Evolutionary conservation across 2,797 vertebrate species (phyloP).

Genomic region (Phaenicophaeus curvirostris): DNA sequence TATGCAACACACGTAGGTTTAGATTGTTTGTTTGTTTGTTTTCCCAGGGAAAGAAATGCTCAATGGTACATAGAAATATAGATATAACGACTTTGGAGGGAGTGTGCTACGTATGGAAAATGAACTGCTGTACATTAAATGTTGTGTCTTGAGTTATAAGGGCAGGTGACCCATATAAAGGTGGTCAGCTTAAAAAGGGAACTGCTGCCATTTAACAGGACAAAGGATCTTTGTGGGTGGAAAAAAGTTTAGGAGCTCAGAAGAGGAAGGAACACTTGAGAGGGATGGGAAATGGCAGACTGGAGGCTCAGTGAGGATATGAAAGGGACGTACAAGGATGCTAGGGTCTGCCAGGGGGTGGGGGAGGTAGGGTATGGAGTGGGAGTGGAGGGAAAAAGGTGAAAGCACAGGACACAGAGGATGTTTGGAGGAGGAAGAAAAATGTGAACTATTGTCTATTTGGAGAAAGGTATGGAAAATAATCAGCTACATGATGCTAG

Average conservation of each 20-base stretch:
- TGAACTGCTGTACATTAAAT: not conserved
- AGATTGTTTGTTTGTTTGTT: not conserved
- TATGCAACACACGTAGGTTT: not conserved
- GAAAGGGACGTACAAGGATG: not conserved
- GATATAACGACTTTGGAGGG: not conserved
- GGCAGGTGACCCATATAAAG: not conserved
- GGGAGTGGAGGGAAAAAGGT: not conserved
- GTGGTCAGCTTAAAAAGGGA: not conserved
- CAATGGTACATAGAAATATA: not conserved
- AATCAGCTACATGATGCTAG: constrained; percentile 12
- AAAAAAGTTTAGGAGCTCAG: not conserved
- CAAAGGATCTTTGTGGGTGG: not conserved
- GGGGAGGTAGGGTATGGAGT: not conserved
- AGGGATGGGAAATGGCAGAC: not conserved
- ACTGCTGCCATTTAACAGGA: not conserved
- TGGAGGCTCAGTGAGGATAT: not conserved
- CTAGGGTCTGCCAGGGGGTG: not conserved
- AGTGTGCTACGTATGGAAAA: not conserved
- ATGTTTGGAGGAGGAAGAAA: constrained; percentile 50
- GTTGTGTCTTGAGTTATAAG: not conserved
- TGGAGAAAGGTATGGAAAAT: constrained; percentile 60
- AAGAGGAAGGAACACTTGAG: not conserved
- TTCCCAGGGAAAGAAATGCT: not conserved
- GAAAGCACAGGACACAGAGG: constrained; percentile 19
- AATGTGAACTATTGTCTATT: constrained; percentile 38